Conservation (phyloP, 2,113 vertebrate genomes). For the Nycticebus coucang region DNA sequence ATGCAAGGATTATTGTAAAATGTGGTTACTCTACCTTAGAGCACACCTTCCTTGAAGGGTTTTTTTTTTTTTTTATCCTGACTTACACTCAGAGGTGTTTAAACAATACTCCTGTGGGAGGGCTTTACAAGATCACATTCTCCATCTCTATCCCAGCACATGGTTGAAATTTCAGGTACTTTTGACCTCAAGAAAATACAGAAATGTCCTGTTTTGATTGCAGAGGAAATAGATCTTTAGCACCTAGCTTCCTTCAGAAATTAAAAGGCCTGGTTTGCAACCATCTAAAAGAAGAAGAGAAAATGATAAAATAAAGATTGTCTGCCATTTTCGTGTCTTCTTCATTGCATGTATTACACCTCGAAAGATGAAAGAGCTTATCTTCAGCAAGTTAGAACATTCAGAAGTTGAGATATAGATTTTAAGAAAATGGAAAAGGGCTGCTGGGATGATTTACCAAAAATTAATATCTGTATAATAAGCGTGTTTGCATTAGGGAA, state of each 20-base stretch:
- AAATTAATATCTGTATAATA: background rate
- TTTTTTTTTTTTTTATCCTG: background rate
- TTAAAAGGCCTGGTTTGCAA: background rate
- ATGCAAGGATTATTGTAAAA: no score
- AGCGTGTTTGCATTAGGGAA: background rate
- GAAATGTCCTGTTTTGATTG: background rate
- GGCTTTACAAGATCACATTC: accelerated
- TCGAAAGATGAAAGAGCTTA: background rate
- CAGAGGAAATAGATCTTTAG: background rate
- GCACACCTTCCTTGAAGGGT: background rate
- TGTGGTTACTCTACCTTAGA: background rate
- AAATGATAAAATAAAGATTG: background rate
- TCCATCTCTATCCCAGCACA: background rate
- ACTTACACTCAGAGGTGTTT: background rate
- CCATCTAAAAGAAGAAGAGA: background rate
- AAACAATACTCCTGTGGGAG: no score
- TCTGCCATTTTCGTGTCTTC: background rate
- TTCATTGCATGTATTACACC: background rate
- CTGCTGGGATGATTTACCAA: background rate
- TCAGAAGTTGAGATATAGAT: background rate
- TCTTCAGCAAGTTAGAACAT: background rate
- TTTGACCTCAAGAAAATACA: background rate
- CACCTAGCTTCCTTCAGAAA: background rate
- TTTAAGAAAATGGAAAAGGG: background rate
- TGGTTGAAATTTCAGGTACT: background rate